Evolutionary conservation across 2,113 vertebrate genomes (phyloP).

Genomic region (Gymnogyps californianus): DNA sequence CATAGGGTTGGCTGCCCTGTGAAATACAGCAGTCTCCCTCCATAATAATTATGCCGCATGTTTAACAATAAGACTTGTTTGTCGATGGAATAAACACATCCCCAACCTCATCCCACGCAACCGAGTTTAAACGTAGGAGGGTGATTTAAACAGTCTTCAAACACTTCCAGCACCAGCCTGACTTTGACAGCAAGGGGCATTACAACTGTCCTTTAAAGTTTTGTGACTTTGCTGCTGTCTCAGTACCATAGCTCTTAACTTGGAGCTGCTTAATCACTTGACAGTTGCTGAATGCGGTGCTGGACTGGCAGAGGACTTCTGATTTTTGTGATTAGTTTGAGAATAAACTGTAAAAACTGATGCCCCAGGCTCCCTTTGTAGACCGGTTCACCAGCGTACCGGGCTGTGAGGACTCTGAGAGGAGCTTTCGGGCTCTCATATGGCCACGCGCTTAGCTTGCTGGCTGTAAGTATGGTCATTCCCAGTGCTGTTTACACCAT

Average conservation of each 20-base stretch:
- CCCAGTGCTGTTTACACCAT: neutral
- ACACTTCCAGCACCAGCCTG: neutral
- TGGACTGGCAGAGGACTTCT: neutral
- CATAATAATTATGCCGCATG: neutral
- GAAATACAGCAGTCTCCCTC: neutral
- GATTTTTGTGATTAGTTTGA: neutral
- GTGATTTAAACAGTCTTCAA: neutral
- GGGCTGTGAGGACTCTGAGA: no score
- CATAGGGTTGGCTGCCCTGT: neutral
- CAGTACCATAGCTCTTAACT: rapidly evolving
- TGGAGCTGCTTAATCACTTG: neutral
- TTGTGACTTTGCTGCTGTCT: neutral
- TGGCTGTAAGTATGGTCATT: neutral
- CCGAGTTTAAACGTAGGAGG: rapidly evolving
- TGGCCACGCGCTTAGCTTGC: rapidly evolving
- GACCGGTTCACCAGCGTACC: neutral
- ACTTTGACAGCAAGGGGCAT: neutral
- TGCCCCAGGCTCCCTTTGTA: neutral
- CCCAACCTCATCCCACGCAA: neutral
- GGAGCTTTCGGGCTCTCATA: neutral
- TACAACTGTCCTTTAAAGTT: neutral
- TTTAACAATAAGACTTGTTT: neutral
- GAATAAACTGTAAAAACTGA: neutral
- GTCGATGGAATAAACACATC: neutral
- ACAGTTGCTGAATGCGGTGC: rapidly evolving